Percentiles rank a stretch among this genome's conserved stretches.
Evolutionary conservation across 2,888 invertebrate species (phyloP).

Genomic region (Chydorus sphaericus): DNA sequence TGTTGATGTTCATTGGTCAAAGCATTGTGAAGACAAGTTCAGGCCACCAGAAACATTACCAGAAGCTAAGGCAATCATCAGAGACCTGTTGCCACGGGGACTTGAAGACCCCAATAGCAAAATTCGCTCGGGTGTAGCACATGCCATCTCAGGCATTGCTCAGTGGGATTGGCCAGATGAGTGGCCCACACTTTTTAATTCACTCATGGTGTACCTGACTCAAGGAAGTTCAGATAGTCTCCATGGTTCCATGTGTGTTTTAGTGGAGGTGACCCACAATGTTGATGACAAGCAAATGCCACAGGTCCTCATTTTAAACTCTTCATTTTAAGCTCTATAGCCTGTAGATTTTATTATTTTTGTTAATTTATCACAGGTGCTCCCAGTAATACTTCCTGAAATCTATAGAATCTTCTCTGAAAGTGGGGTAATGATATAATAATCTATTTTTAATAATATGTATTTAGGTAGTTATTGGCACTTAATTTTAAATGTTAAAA

Average conservation of each 20-base stretch:
- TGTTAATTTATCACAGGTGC: constrained; percentile 35
- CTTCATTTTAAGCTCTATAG: no score
- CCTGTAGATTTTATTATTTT: not conserved
- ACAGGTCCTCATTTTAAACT: no score
- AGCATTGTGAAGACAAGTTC: constrained; percentile 38
- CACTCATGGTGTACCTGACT: constrained; percentile 45
- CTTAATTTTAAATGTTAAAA: constrained; percentile 8
- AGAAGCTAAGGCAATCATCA: constrained; percentile 43
- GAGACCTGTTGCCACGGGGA: constrained; percentile 46
- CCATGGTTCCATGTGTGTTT: constrained; percentile 5
- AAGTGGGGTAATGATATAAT: constrained; percentile 32
- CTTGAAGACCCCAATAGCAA: constrained; percentile 50
- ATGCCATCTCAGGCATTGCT: constrained; percentile 53
- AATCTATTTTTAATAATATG: constrained; percentile 14
- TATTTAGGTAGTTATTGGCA: constrained; percentile 8
- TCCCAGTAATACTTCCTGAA: constrained; percentile 51
- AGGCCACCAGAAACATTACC: constrained; percentile 38
- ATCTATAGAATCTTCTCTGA: constrained; percentile 50
- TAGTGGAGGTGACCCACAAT: not conserved
- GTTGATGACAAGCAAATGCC: not conserved
- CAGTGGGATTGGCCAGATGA: constrained; percentile 56
- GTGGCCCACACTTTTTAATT: constrained; percentile 52
- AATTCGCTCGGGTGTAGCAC: constrained; percentile 48
- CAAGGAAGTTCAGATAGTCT: constrained; percentile 31
- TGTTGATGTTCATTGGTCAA: constrained; percentile 58